Evolutionary conservation across 1,140 invertebrate genomes (phyloP).

Genomic region (Vanessa tameamea): DNA sequence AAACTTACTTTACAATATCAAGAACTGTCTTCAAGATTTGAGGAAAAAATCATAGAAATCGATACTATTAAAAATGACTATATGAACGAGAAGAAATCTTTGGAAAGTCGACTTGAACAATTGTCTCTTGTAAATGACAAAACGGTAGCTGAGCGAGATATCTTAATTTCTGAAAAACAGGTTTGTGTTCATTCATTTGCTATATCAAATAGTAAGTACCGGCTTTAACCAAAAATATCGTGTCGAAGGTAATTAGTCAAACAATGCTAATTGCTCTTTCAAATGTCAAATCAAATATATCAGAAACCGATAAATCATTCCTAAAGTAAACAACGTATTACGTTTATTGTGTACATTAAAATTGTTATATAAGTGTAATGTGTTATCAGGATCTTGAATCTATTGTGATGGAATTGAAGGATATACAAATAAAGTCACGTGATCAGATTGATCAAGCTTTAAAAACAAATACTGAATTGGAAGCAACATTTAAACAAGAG

Average conservation of each 20-base stretch:
- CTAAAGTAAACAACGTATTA: no score
- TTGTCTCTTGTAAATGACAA: slow-evolving; percentile 46
- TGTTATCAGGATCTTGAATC: slow-evolving; percentile 60
- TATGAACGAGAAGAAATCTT: neutral
- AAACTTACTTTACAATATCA: neutral
- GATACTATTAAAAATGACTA: slow-evolving; percentile 35
- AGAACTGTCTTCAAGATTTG: neutral
- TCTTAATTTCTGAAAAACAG: slow-evolving; percentile 54
- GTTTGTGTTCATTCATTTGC: slow-evolving; percentile 48
- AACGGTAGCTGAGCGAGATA: slow-evolving; percentile 41
- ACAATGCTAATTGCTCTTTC: no score
- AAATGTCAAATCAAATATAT: neutral
- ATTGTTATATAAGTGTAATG: slow-evolving; percentile 38
- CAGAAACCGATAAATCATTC: no score
- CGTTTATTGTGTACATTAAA: slow-evolving; percentile 13
- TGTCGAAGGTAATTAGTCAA: no score
- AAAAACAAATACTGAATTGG: slow-evolving; percentile 51
- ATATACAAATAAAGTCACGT: slow-evolving; percentile 43
- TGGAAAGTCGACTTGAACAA: slow-evolving; percentile 20
- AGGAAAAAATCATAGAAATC: slow-evolving; percentile 32
- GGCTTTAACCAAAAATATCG: no score
- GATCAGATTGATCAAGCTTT: slow-evolving; percentile 40
- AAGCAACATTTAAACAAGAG: slow-evolving; percentile 57
- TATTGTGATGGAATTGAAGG: slow-evolving; percentile 49
- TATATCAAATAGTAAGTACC: no score